Conservation (phyloP, 2,797 vertebrate genomes). For the Trematomus bernacchii region DNA sequence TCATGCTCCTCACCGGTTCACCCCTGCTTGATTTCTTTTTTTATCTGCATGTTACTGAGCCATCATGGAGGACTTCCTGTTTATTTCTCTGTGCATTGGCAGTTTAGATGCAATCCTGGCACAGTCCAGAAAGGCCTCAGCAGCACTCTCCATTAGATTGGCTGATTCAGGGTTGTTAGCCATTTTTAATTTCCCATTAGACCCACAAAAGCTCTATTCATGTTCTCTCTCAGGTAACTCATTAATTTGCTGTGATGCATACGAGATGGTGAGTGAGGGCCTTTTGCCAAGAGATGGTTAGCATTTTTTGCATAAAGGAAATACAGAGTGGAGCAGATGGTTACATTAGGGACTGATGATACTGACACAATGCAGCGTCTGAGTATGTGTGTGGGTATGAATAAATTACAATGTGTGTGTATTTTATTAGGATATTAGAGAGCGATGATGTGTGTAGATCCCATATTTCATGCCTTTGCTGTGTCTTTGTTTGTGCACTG, state of each 20-base stretch:
- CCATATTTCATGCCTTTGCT: constrained; percentile 27
- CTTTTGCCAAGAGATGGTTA: constrained; percentile 79
- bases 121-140: constrained; percentile 63
- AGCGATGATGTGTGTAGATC: constrained; percentile 30
- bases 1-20: constrained; percentile 6
- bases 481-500: constrained; percentile 1
- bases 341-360: constrained; percentile 79
- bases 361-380: constrained; percentile 72
- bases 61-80: constrained; percentile 23
- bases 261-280: constrained; percentile 77
- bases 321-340: constrained; percentile 83
- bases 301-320: constrained; percentile 81
- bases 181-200: constrained; percentile 86
- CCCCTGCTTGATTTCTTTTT: not conserved
- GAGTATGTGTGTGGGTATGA: constrained; percentile 61
- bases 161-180: constrained; percentile 83
- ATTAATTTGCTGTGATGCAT: constrained; percentile 87
- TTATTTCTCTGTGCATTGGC: constrained; percentile 51
- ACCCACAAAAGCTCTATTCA: constrained; percentile 76
- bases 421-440: constrained; percentile 41
- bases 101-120: constrained; percentile 51
- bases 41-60: constrained; percentile 28
- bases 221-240: constrained; percentile 83
- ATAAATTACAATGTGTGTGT: constrained; percentile 55
- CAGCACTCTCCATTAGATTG: constrained; percentile 77